Percentiles rank a stretch among this genome's conserved stretches.
Conservation (phyloP, 1,140 invertebrate species). For the Octopus bimaculoides region DNA sequence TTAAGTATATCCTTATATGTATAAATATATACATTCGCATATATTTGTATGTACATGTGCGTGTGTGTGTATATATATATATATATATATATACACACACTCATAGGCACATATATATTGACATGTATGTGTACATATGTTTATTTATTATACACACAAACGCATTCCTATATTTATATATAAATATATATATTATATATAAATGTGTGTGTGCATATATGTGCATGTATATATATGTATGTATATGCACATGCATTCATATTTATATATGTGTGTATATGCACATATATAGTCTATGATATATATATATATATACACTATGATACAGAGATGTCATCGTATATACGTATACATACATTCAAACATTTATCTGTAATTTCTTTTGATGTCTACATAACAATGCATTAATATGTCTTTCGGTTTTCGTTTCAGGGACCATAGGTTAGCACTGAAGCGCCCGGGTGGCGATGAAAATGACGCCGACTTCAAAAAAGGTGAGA, state of each 20-base stretch:
- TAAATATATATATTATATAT: conserved; percentile 1
- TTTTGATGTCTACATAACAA: not conserved
- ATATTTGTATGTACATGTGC: not conserved
- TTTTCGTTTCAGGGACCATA: conserved; percentile 11
- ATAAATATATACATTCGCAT: not conserved
- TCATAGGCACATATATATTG: not conserved
- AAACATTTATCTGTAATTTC: not conserved
- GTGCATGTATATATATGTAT: not conserved
- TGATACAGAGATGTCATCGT: not conserved
- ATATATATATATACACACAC: not conserved
- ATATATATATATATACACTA: conserved; percentile 6
- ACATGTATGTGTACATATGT: not conserved
- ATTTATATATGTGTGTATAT: conserved; percentile 6
- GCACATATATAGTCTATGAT: not conserved
- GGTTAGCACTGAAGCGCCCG: conserved; percentile 7
- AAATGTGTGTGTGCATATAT: not conserved
- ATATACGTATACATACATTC: not conserved
- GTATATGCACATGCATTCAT: not conserved
- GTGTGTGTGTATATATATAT: not conserved
- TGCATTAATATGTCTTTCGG: not conserved
- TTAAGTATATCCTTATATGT: not conserved
- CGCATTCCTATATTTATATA: not conserved
- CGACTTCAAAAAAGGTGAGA: conserved; percentile 14
- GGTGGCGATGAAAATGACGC: conserved; percentile 5
- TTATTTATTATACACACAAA: not conserved